These are phyloP conservation scores for Busseola fusca DNA, from an alignment of 2,888 invertebrate genomes.

Conservation along the genomic window DNA sequence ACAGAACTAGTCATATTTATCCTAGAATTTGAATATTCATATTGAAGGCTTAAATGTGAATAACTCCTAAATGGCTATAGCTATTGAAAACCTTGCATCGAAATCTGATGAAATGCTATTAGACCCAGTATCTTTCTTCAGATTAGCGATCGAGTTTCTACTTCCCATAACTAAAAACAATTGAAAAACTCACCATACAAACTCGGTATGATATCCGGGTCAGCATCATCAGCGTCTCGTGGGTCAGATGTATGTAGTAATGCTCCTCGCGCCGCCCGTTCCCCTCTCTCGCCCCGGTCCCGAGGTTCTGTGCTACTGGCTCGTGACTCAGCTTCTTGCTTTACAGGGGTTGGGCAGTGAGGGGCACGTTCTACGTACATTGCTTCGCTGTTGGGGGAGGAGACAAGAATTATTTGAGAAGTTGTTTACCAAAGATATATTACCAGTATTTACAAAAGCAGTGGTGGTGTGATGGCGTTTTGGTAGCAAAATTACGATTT, in stretches of 20 bases:
- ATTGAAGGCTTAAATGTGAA: not conserved
- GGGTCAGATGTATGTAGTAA: conserved; percentile 80
- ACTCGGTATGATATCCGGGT: conserved; percentile 96
- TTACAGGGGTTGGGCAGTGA: conserved; percentile 82
- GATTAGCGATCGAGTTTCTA: not conserved
- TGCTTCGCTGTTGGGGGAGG: conserved; percentile 76
- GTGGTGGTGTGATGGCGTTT: not conserved
- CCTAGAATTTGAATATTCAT: not conserved
- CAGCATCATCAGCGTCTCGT: conserved; percentile 91
- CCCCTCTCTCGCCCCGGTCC: conserved; percentile 70
- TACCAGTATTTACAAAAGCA: not conserved
- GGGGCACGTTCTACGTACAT: conserved; percentile 83
- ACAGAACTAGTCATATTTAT: not conserved
- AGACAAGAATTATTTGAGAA: not conserved
- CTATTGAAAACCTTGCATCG: not conserved
- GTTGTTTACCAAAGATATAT: not conserved
- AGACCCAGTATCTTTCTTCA: not conserved
- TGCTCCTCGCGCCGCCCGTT: conserved; percentile 79
- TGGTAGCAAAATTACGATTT: not conserved
- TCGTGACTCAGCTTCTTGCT: conserved; percentile 88
- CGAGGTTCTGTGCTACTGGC: conserved; percentile 85
- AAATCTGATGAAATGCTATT: not conserved
- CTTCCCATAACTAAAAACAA: not conserved
- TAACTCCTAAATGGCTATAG: not conserved
- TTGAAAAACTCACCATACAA: conserved; percentile 92